Base-by-base conservation (phyloP, 2,113 vertebrate species). In the Benitochromis conjunctus region DNA sequence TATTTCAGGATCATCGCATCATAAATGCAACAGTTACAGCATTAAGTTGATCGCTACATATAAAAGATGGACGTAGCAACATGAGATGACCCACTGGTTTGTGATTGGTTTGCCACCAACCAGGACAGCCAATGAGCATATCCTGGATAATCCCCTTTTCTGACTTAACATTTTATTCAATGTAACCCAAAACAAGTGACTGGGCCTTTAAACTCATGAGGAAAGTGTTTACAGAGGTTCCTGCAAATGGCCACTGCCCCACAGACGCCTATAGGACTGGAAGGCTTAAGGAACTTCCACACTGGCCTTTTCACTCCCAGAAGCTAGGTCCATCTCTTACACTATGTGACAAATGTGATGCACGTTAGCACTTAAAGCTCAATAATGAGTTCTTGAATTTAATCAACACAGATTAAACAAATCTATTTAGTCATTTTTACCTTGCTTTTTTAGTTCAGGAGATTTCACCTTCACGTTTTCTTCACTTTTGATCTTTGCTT, bases 391-490 rank as follows among this genome's bases (percentile, higher is more conserved):
- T 31, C 16, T n/a, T 76, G 48, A 51, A 51, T 51, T 76, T n/a
- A 31, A 51, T 26, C 6, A 19, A 13, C 43, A 13, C 9, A 74
- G 3, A 31, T 3, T 8, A 51, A 51, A 51, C 43, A 74, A 74
- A 74, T 29, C 36, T 48, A 31, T 29, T 51, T 51, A 16, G 43
- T 51, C 4, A 51, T 10, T 34, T 71, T 80, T 96, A 98, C 98
- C 97, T 96, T 97, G 98, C 86, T 97, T 97, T 19, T 94, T 93
- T 79, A 96, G 94, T 82, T 93, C 91, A 1, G 96, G 84, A 2
- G 12, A 2, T 60, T 93, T 93, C 3, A 7, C 57, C 8, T 92
- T 91, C 29, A 36, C 71, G 26, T 46, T 5, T 3, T 81, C 74
- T 26, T 9, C 69, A 34, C 10, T 86, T 86, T 94, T 97, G 8